Evolutionary conservation across 2,888 invertebrate species (phyloP).

Genomic region (Ecliptopera silaceata): DNA sequence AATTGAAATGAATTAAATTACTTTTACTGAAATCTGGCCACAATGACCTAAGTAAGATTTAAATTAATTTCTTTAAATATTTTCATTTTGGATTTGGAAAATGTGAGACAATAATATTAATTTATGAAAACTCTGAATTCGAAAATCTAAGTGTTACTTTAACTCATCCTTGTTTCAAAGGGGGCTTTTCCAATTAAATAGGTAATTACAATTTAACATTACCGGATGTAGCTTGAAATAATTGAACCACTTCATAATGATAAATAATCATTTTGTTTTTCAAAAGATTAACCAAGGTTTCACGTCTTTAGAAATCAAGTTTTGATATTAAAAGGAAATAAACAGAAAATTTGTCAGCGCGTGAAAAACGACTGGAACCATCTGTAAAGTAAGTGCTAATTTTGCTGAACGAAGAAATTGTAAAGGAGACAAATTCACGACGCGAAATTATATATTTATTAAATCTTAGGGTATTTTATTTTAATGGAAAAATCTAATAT

Average conservation of each 20-base stretch:
- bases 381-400: conserved; percentile 53
- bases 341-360: conserved; percentile 47
- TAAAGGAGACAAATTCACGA: conserved; percentile 45
- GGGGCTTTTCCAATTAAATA: conserved; percentile 14
- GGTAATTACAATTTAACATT: conserved; percentile 8
- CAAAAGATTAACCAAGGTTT: conserved; percentile 32
- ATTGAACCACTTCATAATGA: not conserved
- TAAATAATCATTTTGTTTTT: not conserved
- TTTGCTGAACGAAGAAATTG: conserved; percentile 52
- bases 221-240: conserved; percentile 25
- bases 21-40: no score
- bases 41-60: no score
- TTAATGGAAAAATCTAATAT: not conserved
- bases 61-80: no score
- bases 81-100: no score
- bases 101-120: no score
- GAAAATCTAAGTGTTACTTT: conserved; percentile 16
- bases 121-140: conserved; percentile 1
- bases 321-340: conserved; percentile 42
- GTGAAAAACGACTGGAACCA: conserved; percentile 40
- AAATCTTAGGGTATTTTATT: not conserved
- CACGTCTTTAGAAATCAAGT: conserved; percentile 39
- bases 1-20: not conserved
- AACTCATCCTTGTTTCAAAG: conserved; percentile 14
- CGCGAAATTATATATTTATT: conserved; percentile 10